A percentile compares a stretch with the other conserved stretches of the same genome.
These are phyloP conservation scores for Alectoris magna DNA, from an alignment of 2,797 vertebrate species.

Conservation along the genomic window DNA sequence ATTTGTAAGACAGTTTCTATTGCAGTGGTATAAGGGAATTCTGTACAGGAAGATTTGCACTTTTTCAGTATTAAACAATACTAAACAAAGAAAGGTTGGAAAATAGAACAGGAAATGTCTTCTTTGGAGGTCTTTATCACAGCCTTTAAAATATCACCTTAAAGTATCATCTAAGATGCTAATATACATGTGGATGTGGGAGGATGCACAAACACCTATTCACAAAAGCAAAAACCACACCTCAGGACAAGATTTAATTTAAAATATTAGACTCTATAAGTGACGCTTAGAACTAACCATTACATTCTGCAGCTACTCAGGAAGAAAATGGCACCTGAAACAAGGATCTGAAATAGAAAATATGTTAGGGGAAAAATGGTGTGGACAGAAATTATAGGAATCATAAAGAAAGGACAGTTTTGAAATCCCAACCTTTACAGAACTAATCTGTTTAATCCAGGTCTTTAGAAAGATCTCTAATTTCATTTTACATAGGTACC, in stretches of 20 bases:
- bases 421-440: not conserved
- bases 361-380: not conserved
- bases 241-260: not conserved
- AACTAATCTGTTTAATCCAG: not conserved
- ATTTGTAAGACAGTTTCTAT: not conserved
- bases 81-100: not conserved
- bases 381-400: not conserved
- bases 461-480: not conserved
- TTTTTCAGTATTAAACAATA: not conserved
- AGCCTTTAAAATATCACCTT: not conserved
- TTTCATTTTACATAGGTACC: not conserved
- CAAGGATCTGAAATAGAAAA: not conserved
- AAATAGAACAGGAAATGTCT: not conserved
- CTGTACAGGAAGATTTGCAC: not conserved
- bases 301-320: not conserved
- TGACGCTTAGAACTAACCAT: not conserved
- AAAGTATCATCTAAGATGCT: not conserved
- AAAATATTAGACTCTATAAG: not conserved
- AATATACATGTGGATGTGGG: not conserved
- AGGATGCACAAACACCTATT: not conserved
- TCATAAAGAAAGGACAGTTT: not conserved
- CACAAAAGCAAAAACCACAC: not conserved
- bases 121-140: not conserved
- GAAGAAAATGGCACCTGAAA: not conserved
- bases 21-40: not conserved